phyloP scores from a whole-genome alignment of 1,140 invertebrate genomes.

The Bombus sibiricus region DNA sequence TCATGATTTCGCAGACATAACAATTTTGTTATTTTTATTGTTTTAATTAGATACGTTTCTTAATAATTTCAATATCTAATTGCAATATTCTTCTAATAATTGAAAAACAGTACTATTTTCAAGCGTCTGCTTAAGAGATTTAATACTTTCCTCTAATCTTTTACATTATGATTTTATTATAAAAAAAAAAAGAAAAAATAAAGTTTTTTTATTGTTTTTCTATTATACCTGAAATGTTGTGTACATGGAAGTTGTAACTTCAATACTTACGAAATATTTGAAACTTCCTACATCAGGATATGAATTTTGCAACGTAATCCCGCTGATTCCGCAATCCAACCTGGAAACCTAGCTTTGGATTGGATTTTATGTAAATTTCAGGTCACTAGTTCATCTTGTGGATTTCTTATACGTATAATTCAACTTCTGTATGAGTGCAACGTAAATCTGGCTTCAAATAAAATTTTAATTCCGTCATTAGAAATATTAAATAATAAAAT shows the following conservation, averaged over 20 bases:
- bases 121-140: not conserved
- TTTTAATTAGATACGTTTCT: not conserved
- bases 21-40: not conserved
- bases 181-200: too few species aligned
- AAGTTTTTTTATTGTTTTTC: not conserved
- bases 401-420: not conserved
- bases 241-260: not conserved
- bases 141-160: not conserved
- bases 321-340: constrained; percentile 2
- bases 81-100: not conserved
- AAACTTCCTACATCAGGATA: not conserved
- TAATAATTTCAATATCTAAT: not conserved
- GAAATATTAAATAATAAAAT: too few species aligned
- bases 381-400: not conserved
- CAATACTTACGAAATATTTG: not conserved
- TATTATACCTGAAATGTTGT: not conserved
- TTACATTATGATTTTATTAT: not conserved
- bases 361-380: constrained; percentile 17
- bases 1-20: not conserved
- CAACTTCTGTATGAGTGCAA: not conserved
- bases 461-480: too few species aligned
- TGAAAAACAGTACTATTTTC: not conserved
- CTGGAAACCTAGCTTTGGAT: constrained; percentile 8
- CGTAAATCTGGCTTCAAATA: not conserved
- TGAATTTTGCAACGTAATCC: constrained; percentile 18